Conservation (phyloP, 1,140 invertebrate species). For the Trachelipus rathkii region DNA sequence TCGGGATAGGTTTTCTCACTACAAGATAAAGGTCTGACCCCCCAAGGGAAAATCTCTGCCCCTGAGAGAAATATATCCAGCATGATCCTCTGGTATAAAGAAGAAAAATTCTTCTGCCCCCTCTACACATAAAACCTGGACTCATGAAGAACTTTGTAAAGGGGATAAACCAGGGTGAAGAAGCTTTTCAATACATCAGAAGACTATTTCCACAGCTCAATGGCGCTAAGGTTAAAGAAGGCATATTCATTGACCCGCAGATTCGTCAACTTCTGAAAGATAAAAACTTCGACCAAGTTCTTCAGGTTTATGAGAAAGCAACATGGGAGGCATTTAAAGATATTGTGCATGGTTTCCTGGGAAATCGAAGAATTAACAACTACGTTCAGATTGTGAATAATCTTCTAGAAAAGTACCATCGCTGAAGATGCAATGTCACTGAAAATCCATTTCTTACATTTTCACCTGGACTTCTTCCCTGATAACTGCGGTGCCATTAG, state of each 20-base stretch:
- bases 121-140: constrained; percentile 49
- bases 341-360: constrained; percentile 22
- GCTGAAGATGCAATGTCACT: too few species aligned
- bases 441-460: too few species aligned
- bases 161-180: constrained; percentile 47
- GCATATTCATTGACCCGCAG: constrained; percentile 47
- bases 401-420: background rate
- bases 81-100: too few species aligned
- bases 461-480: too few species aligned
- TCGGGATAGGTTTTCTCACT: too few species aligned
- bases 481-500: too few species aligned
- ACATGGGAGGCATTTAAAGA: constrained; percentile 33
- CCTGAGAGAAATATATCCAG: too few species aligned
- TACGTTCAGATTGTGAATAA: constrained; percentile 20
- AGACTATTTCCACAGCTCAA: constrained; percentile 35
- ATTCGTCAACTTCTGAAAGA: constrained; percentile 27
- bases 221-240: constrained; percentile 48
- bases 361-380: constrained; percentile 29
- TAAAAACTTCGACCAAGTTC: constrained; percentile 24
- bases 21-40: too few species aligned
- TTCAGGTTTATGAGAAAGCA: constrained; percentile 23
- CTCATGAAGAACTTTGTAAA: constrained; percentile 52
- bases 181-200: constrained; percentile 48
- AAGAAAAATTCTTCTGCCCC: constrained; percentile 33
- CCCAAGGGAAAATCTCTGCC: too few species aligned